Conservation (phyloP, 2,888 invertebrate genomes). For the Catocala fraxini region DNA sequence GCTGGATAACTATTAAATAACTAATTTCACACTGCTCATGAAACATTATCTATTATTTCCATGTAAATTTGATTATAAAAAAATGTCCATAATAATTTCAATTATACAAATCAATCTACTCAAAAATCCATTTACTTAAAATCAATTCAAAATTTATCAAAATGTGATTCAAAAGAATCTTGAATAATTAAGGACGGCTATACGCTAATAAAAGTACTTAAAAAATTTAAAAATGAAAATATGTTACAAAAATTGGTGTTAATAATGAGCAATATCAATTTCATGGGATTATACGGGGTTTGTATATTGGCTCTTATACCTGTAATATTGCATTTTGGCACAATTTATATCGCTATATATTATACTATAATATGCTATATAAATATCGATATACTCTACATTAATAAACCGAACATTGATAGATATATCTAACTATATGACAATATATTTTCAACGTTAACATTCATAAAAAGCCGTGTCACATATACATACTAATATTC, state of each 20-base stretch:
- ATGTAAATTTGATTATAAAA: constrained; percentile 6
- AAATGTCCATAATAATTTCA: constrained; percentile 1
- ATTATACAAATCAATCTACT: constrained; percentile 2
- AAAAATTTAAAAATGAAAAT: constrained; percentile 44
- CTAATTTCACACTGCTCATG: constrained; percentile 3
- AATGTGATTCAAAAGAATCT: constrained; percentile 26
- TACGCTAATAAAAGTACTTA: constrained; percentile 36
- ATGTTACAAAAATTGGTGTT: constrained; percentile 60
- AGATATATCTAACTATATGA: constrained; percentile 61
- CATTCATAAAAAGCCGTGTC: constrained; percentile 72
- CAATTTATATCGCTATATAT: constrained; percentile 58
- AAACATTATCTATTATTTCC: not conserved
- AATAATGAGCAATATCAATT: constrained; percentile 62
- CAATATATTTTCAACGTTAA: constrained; percentile 66
- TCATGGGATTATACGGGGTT: constrained; percentile 58
- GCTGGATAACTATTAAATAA: not conserved
- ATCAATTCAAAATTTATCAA: constrained; percentile 13
- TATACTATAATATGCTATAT: constrained; percentile 50
- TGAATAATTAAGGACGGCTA: constrained; percentile 56
- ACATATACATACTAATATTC: constrained; percentile 68
- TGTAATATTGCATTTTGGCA: constrained; percentile 82
- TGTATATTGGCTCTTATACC: constrained; percentile 73
- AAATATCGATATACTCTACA: constrained; percentile 62
- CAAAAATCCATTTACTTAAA: not conserved
- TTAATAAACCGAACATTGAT: constrained; percentile 64